These are phyloP conservation scores for Notarius quadriscutis DNA, from an alignment of 2,113 vertebrate genomes.

Conservation along the genomic window DNA sequence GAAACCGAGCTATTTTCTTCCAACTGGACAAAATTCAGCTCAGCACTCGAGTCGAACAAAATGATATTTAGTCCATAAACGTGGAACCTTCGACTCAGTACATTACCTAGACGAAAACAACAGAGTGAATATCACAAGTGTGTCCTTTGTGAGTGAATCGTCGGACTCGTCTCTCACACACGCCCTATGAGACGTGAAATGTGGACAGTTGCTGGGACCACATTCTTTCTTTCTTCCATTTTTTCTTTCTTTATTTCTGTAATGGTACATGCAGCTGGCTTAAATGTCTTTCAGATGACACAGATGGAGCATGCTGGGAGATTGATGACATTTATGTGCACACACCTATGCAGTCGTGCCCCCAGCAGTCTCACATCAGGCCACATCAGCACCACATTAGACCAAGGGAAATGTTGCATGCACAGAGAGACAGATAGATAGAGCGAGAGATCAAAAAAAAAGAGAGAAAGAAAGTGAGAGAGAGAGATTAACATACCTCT, in stretches of 20 bases:
- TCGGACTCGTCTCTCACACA: constrained; percentile 1
- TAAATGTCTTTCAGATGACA: constrained; percentile 76
- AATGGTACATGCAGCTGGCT: constrained; percentile 55
- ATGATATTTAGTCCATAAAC: not conserved
- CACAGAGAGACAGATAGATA: constrained; percentile 59
- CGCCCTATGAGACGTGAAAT: constrained; percentile 37
- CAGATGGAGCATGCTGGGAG: constrained; percentile 72
- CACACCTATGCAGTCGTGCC: constrained; percentile 68
- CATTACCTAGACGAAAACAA: constrained; percentile 25
- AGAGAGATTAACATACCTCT: constrained; percentile 37
- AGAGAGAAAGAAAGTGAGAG: constrained; percentile 13
- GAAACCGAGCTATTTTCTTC: not conserved
- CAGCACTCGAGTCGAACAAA: not conserved
- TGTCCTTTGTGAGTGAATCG: constrained; percentile 8
- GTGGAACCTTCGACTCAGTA: constrained; percentile 16
- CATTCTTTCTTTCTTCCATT: constrained; percentile 6
- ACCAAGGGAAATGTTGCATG: constrained; percentile 69
- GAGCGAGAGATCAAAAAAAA: not conserved
- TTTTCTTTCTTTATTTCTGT: constrained; percentile 42
- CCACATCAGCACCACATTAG: constrained; percentile 74
- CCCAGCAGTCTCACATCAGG: constrained; percentile 76
- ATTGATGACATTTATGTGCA: constrained; percentile 71
- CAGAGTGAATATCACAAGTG: not conserved
- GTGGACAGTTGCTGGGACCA: constrained; percentile 44
- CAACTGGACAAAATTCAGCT: not conserved